Evolutionary conservation across 64 coral and sea anemone genomes (phyloP), one percentile per base, ranked within the genome.

Genomic region (Hydrozoanthus tunicans): DNA sequence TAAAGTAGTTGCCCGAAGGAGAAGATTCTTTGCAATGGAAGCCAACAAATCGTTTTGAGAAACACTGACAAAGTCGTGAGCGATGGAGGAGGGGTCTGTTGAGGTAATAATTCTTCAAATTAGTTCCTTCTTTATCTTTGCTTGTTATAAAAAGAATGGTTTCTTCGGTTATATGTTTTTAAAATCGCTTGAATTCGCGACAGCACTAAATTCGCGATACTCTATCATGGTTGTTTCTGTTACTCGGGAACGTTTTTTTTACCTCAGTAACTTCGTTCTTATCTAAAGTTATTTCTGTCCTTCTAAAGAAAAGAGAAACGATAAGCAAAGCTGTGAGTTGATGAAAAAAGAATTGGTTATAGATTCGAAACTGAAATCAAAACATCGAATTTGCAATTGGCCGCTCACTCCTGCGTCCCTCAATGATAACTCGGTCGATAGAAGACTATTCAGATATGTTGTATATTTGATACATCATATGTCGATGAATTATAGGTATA

Each of bases 21-120:
- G 83, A 10, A 25, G 54, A 72, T 71, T 73, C n/a, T 27, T 24
- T 6, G 84, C 3, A 14, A 88, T 43, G 68, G 24, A 58, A 60
- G 68, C 55, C 56, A 73, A 57, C 55, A 74, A 62, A 51, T 74
- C 24, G 9, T 60, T n/a, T 74, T 59, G 8, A 60, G 69, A 60
- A 13, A 27, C 61, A 75, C 11, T 73, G 6, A 59, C 54, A 88
- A 86, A 73, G 83, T 67, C 68, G 20, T 24, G 73, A 43, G 59
- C 68, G 6, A 88, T 88, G 84, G 84, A 88, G 69, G 84, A 88
- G 59, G 84, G 84, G 6, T 88, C 84, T 88, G 84, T 88, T 20
- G 84, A 88, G 84, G 84, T 88, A 75, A 27, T 13, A 17, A 7
- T 62, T 3, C 12, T 58, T 58, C 24, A 58, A 24, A 58, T 72